phyloP scores from a whole-genome alignment of 2,113 vertebrate genomes.

The Dinomys branickii region DNA sequence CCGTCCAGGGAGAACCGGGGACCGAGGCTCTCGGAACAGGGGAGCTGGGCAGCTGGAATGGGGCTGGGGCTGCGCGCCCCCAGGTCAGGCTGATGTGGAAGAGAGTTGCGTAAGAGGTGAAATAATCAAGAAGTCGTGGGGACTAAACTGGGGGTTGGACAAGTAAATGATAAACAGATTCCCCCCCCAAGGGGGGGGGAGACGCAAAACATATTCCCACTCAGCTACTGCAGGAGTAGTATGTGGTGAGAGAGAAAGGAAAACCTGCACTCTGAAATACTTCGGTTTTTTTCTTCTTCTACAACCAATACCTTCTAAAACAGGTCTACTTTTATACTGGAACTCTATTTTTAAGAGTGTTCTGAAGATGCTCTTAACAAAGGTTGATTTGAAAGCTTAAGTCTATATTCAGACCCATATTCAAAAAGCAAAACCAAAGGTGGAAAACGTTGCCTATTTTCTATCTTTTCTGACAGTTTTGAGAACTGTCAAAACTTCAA shows the following conservation, averaged over 20 bases:
- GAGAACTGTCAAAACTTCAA: neutral
- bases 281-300: neutral
- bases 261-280: neutral
- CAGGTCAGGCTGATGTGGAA: no score
- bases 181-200: neutral
- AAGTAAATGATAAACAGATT: neutral
- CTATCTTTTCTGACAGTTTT: neutral
- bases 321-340: neutral
- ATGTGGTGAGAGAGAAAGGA: neutral
- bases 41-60: neutral
- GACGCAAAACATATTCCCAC: neutral
- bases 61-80: fast-evolving
- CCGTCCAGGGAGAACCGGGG: fast-evolving
- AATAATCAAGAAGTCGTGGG: no score
- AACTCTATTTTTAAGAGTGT: neutral
- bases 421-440: neutral
- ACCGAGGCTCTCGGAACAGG: fast-evolving
- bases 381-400: neutral
- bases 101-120: neutral
- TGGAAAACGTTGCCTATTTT: neutral
- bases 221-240: neutral
- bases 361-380: neutral
- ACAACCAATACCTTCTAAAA: neutral
- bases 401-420: neutral
- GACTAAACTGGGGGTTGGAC: neutral